Conservation (phyloP, 2,797 vertebrate genomes). For the Lycodopsis pacificus region DNA sequence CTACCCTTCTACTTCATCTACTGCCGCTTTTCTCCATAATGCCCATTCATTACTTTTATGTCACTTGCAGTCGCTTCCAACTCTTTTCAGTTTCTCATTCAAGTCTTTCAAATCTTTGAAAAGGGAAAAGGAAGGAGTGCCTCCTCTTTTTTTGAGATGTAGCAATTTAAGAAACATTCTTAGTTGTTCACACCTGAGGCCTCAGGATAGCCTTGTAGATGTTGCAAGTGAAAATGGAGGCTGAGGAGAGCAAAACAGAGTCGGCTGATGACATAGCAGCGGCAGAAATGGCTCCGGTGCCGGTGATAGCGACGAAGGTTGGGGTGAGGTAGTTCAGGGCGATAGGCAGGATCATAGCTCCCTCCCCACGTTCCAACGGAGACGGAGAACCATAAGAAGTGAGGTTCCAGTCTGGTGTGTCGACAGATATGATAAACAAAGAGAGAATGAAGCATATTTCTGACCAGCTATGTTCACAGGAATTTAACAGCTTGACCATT, state of each 20-base stretch:
- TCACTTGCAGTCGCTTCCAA: too few relatives aligned
- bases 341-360: background rate
- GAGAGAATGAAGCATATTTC: background rate
- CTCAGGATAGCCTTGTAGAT: background rate
- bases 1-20: too few relatives aligned
- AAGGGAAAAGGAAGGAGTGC: too few relatives aligned
- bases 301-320: background rate
- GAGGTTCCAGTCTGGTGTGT: background rate
- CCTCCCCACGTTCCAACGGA: background rate
- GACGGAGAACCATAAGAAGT: background rate
- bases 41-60: too few relatives aligned
- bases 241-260: background rate
- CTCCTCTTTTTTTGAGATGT: background rate
- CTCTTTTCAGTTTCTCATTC: too few relatives aligned
- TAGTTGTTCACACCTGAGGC: background rate
- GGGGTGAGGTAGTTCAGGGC: background rate
- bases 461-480: background rate
- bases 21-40: too few relatives aligned
- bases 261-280: background rate
- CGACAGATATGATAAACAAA: too few relatives aligned
- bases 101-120: background rate
- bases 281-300: background rate
- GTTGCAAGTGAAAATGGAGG: background rate
- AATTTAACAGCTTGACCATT: background rate
- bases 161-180: background rate